These are phyloP conservation scores for Turdus rufiventris DNA, from an alignment of 2,113 vertebrate species.

Conservation along the genomic window DNA sequence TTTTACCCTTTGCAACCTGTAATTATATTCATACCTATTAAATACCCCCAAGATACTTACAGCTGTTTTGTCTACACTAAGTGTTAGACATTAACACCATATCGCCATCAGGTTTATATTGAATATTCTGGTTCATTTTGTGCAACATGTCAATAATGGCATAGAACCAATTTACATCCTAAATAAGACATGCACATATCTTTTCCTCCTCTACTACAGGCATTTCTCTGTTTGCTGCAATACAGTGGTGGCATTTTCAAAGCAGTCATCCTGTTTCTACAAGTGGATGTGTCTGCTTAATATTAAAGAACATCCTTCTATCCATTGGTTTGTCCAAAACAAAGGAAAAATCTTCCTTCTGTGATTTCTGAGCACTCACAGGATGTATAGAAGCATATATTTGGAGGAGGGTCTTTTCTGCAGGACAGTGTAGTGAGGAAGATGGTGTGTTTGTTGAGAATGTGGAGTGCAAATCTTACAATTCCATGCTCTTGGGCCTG, in stretches of 20 bases:
- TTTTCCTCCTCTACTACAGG: neutral
- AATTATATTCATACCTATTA: neutral
- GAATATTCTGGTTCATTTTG: neutral
- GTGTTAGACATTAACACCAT: neutral
- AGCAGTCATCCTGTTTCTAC: neutral
- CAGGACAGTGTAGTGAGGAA: neutral
- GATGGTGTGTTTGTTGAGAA: neutral
- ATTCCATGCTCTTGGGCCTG: neutral
- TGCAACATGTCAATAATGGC: neutral
- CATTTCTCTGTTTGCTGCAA: neutral
- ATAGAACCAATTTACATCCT: neutral
- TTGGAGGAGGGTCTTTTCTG: neutral
- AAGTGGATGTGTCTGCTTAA: neutral
- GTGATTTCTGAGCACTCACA: neutral
- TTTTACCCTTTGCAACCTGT: neutral
- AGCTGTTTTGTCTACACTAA: neutral
- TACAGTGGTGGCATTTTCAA: neutral
- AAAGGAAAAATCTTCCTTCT: neutral
- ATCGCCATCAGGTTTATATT: neutral
- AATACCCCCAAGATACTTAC: neutral
- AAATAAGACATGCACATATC: neutral
- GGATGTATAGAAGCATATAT: neutral
- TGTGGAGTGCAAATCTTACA: rapidly evolving
- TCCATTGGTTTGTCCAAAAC: neutral
- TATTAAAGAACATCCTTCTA: neutral